Percentiles rank a stretch among this genome's conserved stretches.
Evolutionary conservation across 2,113 vertebrate genomes (phyloP).

Genomic region (Xenopus laevis): DNA sequence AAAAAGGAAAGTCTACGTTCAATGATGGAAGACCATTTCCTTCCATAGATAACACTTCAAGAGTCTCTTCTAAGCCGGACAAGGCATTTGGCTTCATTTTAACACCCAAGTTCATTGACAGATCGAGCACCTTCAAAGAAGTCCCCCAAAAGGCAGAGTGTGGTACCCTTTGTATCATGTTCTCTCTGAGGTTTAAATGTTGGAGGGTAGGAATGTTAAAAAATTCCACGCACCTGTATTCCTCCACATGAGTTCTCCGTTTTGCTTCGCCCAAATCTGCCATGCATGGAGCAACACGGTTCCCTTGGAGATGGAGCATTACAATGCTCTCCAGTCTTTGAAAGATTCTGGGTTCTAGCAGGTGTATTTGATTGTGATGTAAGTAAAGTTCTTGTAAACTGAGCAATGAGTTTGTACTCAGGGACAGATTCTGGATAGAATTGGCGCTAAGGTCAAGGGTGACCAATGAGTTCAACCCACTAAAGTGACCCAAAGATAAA

Average conservation of each 20-base stretch:
- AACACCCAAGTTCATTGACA: conserved; percentile 80
- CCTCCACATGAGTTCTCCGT: conserved; percentile 40
- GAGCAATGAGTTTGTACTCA: conserved; percentile 53
- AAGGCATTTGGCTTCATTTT: conserved; percentile 68
- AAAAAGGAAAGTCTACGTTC: conserved; percentile 71
- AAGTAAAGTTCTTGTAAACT: conserved; percentile 71
- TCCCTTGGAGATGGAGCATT: conserved; percentile 75
- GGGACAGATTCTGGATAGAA: conserved; percentile 65
- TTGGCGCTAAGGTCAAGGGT: conserved; percentile 82
- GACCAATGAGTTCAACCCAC: conserved; percentile 59
- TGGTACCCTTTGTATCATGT: conserved; percentile 66
- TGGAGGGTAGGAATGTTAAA: conserved; percentile 61
- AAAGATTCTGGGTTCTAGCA: conserved; percentile 67
- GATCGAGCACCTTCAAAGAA: conserved; percentile 70
- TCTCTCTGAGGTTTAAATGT: conserved; percentile 75
- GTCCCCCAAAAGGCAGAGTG: conserved; percentile 68
- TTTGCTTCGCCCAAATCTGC: conserved; percentile 49
- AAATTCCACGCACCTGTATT: conserved; percentile 69
- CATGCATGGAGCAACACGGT: conserved; percentile 68
- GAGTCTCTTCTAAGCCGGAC: conserved; percentile 75
- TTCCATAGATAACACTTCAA: conserved; percentile 74
- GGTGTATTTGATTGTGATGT: conserved; percentile 70
- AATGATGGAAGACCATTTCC: conserved; percentile 72
- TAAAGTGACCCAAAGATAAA: conserved; percentile 55
- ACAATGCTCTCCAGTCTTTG: conserved; percentile 66